Base-by-base conservation (phyloP, 1,140 invertebrate genomes). In the Himalopsyche phryganea region DNA sequence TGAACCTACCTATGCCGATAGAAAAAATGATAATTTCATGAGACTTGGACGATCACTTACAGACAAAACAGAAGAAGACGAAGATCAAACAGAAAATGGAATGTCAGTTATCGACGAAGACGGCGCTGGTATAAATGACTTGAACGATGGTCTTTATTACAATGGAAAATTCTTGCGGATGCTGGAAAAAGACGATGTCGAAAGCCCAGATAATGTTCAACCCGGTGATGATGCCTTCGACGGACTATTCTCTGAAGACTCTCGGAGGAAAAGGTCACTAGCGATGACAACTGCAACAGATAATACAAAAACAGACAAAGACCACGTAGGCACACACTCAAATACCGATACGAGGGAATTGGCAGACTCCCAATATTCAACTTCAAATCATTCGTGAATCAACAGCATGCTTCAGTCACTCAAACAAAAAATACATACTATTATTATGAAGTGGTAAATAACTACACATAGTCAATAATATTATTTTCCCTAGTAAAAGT, bases 1-100 rank as follows among this genome's bases (percentile, higher is more conserved):
- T 38, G 46, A 36, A 41, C 48, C 19, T 0, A n/a, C 10, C 32
- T 55, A 44, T 23, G 51, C 44, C 13, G 52, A 60, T 20, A 53
- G 61, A 10, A 55, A 60, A 17, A 59, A 59, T 36, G 61, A 63
- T 40, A 63, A 63, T 32, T 63, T 63, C 15, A 59, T 59, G 57
- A 28, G 61, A 41, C 45, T 63, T 6, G 61, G 58, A 65, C 1
- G 61, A 50, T 51, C 54, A 10, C 14, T 56, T 41, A 3, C 48
- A 13, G 42, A 62, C 44, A 53, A 58, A 15, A 32, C 13, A 23
- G 41, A 58, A 33, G 47, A 58, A 19, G 46, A 57, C 9, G 35
- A 40, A 52, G 49, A 58, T n/a, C 23, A 44, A 4, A 40, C 44
- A 5, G 36, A 20, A 18, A 11, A 48, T 14, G 23, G 3, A 9